phyloP scores from a whole-genome alignment of 2,797 vertebrate species.

The Miichthys miiuy region DNA sequence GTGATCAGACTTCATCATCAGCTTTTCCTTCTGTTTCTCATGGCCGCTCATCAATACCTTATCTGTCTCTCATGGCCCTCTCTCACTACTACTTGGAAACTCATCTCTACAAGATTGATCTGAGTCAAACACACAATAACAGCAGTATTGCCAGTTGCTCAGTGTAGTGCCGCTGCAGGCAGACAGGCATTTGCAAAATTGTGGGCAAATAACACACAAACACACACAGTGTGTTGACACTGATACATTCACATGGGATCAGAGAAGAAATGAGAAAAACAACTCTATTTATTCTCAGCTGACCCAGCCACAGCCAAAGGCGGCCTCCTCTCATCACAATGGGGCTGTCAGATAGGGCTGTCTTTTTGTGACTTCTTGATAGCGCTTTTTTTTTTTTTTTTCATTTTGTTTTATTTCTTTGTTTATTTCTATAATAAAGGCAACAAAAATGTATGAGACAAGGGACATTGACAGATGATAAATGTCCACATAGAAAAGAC shows the following conservation, averaged over 20 bases:
- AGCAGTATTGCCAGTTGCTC: constrained; percentile 11
- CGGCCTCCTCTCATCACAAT: constrained; percentile 34
- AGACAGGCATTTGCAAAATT: constrained; percentile 42
- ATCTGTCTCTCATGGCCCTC: constrained; percentile 23
- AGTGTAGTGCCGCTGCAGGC: constrained; percentile 30
- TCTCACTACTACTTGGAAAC: constrained; percentile 25
- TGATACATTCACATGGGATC: constrained; percentile 55
- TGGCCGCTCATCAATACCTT: constrained; percentile 1
- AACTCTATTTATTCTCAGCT: constrained; percentile 63
- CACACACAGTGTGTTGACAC: constrained; percentile 35
- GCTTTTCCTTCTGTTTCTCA: constrained; percentile 1
- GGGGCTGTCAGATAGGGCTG: constrained; percentile 12
- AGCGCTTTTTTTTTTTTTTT: not conserved
- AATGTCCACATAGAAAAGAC: not conserved
- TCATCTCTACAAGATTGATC: constrained; percentile 51
- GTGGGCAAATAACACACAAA: constrained; percentile 10
- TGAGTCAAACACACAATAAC: constrained; percentile 32
- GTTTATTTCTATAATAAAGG: constrained; percentile 20
- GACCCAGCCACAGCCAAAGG: constrained; percentile 52
- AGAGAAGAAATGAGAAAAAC: constrained; percentile 53
- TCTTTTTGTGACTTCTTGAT: constrained; percentile 14
- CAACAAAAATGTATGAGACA: not conserved
- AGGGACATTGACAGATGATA: not conserved
- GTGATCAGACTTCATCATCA: constrained; percentile 24
- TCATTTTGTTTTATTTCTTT: not conserved